Evolutionary conservation across 2,797 vertebrate species (phyloP).

Genomic region (Spondyliosoma cantharus): DNA sequence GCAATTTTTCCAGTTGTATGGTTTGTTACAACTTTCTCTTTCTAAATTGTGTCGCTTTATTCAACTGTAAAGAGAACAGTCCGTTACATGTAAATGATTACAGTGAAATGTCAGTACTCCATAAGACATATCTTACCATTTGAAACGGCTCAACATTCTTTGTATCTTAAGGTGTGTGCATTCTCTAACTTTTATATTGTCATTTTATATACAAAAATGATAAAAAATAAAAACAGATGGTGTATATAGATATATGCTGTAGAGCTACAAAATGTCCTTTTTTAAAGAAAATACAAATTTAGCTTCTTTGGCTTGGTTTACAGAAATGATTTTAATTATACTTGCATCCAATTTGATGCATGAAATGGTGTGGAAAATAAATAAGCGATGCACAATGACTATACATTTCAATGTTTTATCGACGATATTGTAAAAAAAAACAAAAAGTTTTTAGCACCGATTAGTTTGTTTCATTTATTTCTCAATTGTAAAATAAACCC

Average conservation of each 20-base stretch:
- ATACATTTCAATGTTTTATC: constrained; percentile 99
- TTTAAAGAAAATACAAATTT: constrained; percentile 96
- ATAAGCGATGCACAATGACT: constrained; percentile 98
- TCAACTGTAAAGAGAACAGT: constrained; percentile 84
- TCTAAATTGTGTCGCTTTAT: constrained; percentile 87
- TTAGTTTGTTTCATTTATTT: constrained; percentile 92
- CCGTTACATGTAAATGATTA: constrained; percentile 91
- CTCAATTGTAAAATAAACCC: constrained; percentile 99
- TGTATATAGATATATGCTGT: constrained; percentile 97
- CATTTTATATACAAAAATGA: constrained; percentile 97
- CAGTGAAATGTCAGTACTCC: constrained; percentile 92
- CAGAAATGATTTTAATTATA: constrained; percentile 97
- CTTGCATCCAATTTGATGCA: constrained; percentile 97
- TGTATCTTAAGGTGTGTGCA: constrained; percentile 97
- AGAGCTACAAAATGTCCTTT: constrained; percentile 93
- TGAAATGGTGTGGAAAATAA: constrained; percentile 95
- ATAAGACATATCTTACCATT: constrained; percentile 91
- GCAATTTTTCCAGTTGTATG: constrained; percentile 97
- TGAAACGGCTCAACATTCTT: constrained; percentile 95
- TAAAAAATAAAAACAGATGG: constrained; percentile 87
- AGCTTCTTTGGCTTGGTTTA: constrained; percentile 98
- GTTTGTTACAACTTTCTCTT: constrained; percentile 96
- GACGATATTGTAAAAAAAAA: constrained; percentile 93
- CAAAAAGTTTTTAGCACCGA: constrained; percentile 92
- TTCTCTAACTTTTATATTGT: constrained; percentile 98